phyloP scores from a whole-genome alignment of 2,888 invertebrate genomes.

The Dione juno region DNA sequence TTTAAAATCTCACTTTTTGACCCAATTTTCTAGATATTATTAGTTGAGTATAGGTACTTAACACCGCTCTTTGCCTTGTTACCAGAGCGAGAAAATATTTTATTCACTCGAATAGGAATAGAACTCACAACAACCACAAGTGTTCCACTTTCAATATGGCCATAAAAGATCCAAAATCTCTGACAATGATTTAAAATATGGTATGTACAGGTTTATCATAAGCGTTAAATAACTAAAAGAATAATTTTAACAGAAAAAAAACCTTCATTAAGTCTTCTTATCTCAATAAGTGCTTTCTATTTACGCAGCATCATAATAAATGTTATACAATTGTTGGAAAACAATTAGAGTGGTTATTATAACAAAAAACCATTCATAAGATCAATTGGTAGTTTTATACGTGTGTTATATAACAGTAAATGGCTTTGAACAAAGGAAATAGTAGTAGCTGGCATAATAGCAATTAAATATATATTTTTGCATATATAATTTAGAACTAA shows the following conservation, averaged over 20 bases:
- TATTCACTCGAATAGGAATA: neutral
- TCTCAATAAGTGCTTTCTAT: slow-evolving; percentile 13
- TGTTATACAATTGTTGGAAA: slow-evolving; percentile 13
- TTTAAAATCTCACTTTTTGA: neutral
- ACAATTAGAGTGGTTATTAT: slow-evolving; percentile 13
- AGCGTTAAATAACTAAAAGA: too few relatives aligned
- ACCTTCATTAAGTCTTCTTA: neutral
- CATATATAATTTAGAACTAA: neutral
- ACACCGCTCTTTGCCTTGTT: too few relatives aligned
- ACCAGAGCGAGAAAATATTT: neutral
- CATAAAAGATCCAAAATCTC: too few relatives aligned
- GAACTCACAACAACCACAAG: neutral
- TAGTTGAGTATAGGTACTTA: neutral
- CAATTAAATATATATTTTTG: neutral
- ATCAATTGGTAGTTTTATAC: slow-evolving; percentile 2
- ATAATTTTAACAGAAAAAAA: neutral
- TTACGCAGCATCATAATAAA: neutral
- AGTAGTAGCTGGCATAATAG: too few relatives aligned
- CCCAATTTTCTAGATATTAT: neutral
- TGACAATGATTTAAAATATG: too few relatives aligned
- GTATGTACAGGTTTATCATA: too few relatives aligned
- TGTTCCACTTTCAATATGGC: neutral
- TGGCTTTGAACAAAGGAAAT: neutral
- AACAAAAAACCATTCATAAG: slow-evolving; percentile 6
- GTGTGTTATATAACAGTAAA: slow-evolving; percentile 10